Base-by-base conservation (phyloP, 2,888 invertebrate species). In the Linyphia triangularis region DNA sequence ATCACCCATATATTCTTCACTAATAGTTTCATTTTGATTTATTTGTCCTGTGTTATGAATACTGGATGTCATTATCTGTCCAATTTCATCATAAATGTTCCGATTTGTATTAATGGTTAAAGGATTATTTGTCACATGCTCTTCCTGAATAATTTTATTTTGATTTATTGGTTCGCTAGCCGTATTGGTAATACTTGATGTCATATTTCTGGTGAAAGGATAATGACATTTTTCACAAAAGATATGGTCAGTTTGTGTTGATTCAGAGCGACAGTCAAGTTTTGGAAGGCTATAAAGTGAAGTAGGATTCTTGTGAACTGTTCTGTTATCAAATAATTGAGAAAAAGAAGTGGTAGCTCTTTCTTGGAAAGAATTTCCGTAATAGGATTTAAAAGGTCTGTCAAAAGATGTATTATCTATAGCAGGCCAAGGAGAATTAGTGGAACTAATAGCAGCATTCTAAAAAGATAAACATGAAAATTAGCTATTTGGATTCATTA, bases 211-310 rank as follows among this genome's bases (percentile, higher is more conserved):
- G 7, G 63, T 72, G 28, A 85, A 37, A 13, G 77, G 75, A 40
- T 69, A 85, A 19, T 85, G 75, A 19, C 84, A 85, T n/a, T 85
- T 37, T 10, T 67, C 75, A 67, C 84, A 85, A 59, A 85, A 69
- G 7, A 85, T 59, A 28, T 67, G 16, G n/a, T 85, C 84, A 33
- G 84, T 85, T 77, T 85, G 84, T 33, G 69, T 72, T 37, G 30
- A 33, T 40, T 63, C 40, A 40, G 33, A 33, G 26, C 61, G 37
- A 28, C 13, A 40, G 9, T 37, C 24, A 37, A 10, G 6, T 77
- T 77, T 77, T 5, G 37, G 10, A 1, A 13, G n/a, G n/a, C 30
- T 16, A 40, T 40, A 10, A 13, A 40, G 9, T 6, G n/a, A 26
- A 22, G 33, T n/a, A 40, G 24, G 9, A 70, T 26, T 70, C 3